Evolutionary conservation across 2,797 vertebrate genomes (phyloP).

Genomic region (Scomberomorus guttatus): DNA sequence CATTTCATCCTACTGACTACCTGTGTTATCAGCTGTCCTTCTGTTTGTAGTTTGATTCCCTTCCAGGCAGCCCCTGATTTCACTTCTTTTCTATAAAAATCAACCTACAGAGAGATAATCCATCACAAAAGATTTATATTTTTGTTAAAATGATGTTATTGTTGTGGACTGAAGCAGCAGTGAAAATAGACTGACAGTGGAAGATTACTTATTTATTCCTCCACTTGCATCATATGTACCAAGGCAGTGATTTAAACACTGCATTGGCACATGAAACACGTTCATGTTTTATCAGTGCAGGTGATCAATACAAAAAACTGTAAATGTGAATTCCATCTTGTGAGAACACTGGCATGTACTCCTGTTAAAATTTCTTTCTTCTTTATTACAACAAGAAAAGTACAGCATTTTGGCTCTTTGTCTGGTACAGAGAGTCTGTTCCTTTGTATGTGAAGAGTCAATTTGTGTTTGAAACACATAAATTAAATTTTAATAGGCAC

Average conservation of each 20-base stretch:
- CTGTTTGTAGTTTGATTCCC: background rate
- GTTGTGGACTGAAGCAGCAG: slow-evolving; percentile 1
- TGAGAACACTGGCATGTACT: background rate
- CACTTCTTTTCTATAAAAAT: background rate
- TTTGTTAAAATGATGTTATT: background rate
- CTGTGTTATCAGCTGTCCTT: no score
- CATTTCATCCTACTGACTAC: background rate
- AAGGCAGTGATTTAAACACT: slow-evolving; percentile 3
- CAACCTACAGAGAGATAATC: no score
- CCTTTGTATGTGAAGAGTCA: slow-evolving; percentile 7
- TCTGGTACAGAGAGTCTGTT: background rate
- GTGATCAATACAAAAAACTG: background rate
- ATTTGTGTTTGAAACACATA: slow-evolving; percentile 10
- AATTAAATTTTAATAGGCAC: background rate
- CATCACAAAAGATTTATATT: background rate
- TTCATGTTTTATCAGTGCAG: background rate
- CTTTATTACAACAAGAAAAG: slow-evolving; percentile 18
- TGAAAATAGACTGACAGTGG: background rate
- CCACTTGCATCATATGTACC: background rate
- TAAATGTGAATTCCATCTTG: slow-evolving; percentile 12
- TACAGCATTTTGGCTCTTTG: background rate
- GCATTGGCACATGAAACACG: background rate
- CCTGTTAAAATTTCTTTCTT: slow-evolving; percentile 15
- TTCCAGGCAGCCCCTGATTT: background rate
- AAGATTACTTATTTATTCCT: background rate